phyloP scores from a whole-genome alignment of 2,888 invertebrate genomes.

The Monopis laevigella region DNA sequence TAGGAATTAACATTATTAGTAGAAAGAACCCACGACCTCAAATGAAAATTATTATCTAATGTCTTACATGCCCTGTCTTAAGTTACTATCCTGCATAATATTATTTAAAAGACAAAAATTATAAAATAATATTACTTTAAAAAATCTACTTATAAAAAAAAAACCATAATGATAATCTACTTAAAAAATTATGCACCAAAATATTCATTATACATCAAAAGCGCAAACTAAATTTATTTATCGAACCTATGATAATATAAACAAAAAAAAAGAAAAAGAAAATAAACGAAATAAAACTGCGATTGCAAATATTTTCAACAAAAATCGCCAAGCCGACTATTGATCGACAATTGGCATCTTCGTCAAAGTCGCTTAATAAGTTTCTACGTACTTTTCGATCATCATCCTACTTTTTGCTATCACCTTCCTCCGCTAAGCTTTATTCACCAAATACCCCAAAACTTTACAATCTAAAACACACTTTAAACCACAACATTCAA shows the following conservation, averaged over 20 bases:
- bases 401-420: slow-evolving; percentile 40
- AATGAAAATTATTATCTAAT: no score
- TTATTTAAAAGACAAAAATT: no score
- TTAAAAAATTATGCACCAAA: no score
- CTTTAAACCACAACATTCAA: slow-evolving; percentile 14
- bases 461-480: slow-evolving; percentile 19
- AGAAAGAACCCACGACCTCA: no score
- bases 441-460: slow-evolving; percentile 2
- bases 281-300: slow-evolving; percentile 25
- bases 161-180: no score
- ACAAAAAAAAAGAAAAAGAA: slow-evolving; percentile 11
- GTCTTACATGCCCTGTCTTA: no score
- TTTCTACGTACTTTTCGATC: slow-evolving; percentile 53
- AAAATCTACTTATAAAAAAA: no score
- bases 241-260: background rate
- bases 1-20: no score
- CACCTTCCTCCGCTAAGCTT: slow-evolving; percentile 18
- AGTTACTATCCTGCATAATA: no score
- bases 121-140: no score
- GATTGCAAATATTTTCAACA: slow-evolving; percentile 4
- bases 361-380: slow-evolving; percentile 52
- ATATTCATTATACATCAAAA: background rate
- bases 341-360: slow-evolving; percentile 46
- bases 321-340: slow-evolving; percentile 13
- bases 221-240: background rate